Evolutionary conservation across 2,113 vertebrate species (phyloP), one percentile per base, ranked within the genome.

Genomic region (Neogobius melanostomus): DNA sequence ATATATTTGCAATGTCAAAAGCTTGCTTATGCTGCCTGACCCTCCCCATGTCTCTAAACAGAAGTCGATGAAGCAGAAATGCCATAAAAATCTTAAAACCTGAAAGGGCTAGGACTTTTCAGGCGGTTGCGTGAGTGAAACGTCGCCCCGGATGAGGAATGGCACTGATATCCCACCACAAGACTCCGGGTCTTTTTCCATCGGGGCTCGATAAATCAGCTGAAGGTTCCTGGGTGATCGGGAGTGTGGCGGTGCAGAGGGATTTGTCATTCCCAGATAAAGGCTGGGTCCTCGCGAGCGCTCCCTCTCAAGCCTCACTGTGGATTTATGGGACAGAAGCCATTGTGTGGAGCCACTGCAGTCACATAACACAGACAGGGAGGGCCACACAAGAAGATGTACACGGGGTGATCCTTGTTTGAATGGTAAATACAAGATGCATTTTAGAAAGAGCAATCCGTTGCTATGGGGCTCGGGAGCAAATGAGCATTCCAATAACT

Each of bases 191-290:
- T 74, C 63, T 72, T 11, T 42, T 59, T 59, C 80, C 85, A 83
- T 75, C 80, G 70, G 80, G 74, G 85, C 78, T 70, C 82, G 1
- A 92, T 93, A 87, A 92, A 91, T 93, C 92, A 92, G 80, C 65
- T 82, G 88, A 92, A 92, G 90, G 90, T 89, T 92, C 83, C 83
- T 79, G 69, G 5, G 81, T 69, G 87, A 83, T 83, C 82, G 77
- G 74, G 78, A 45, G 74, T 67, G 70, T 74, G 85, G 81, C 79
- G 66, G 77, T 14, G 71, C 66, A 50, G 69, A 74, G 83, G 28
- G 82, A 93, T 92, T 90, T 90, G 92, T 93, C 89, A 87, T 75
- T 73, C 83, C 87, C 86, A 82, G 90, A 93, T 90, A 91, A 89
- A 90, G 79, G 85, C 83, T 77, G 42, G 67, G 70, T 75, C 84